These are phyloP conservation scores for Caenorhabditis japonica DNA, from an alignment of 2,888 invertebrate genomes.

Conservation along the genomic window DNA sequence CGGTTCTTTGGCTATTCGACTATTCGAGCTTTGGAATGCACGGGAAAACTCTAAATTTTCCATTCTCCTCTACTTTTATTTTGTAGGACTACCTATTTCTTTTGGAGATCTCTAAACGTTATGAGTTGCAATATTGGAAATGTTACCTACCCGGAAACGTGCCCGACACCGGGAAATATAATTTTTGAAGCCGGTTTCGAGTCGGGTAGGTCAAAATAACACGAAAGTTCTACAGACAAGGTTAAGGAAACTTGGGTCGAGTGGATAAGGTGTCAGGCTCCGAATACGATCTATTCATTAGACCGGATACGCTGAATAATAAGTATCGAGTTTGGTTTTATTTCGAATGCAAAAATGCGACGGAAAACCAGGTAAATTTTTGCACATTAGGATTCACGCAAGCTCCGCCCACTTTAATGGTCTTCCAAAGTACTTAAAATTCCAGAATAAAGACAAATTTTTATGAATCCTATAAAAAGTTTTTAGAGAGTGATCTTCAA, in stretches of 20 bases:
- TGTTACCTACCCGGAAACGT: conserved; percentile 77
- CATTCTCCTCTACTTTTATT: too few species aligned
- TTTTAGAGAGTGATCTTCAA: conserved; percentile 94
- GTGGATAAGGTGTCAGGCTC: conserved; percentile 61
- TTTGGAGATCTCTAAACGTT: too few species aligned
- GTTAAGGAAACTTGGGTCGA: conserved; percentile 70
- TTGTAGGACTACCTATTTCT: too few species aligned
- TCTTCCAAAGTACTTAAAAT: not conserved
- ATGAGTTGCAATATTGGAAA: conserved; percentile 77
- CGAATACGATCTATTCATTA: conserved; percentile 94
- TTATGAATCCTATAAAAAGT: too few species aligned
- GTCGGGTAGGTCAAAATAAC: conserved; percentile 77
- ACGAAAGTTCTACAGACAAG: not conserved
- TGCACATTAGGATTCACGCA: too few species aligned
- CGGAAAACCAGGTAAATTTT: conserved; percentile 59
- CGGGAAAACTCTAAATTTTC: too few species aligned
- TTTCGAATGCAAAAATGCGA: conserved; percentile 83
- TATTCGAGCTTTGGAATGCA: too few species aligned
- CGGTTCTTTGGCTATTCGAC: too few species aligned
- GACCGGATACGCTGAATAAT: conserved; percentile 96
- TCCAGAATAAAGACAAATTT: conserved; percentile 32
- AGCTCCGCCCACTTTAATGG: not conserved
- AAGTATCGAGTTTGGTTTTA: conserved; percentile 95
- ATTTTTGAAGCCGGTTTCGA: conserved; percentile 80
- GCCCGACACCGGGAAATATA: conserved; percentile 79